Percentiles rank a stretch among this genome's conserved stretches.
Evolutionary conservation across 2,888 invertebrate species (phyloP).

Genomic region (Villa cingulata): DNA sequence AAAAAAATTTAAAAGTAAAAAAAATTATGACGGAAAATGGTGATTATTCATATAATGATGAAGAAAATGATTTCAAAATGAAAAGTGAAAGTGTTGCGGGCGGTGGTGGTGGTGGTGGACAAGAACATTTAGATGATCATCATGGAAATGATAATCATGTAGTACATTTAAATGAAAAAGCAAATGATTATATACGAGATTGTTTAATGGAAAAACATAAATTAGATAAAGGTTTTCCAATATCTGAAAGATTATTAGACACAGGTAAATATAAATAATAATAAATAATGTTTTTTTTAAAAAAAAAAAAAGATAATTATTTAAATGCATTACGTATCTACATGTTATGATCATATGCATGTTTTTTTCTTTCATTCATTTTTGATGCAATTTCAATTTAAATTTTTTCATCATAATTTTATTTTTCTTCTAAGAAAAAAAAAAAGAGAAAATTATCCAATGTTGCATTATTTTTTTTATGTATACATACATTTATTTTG

Average conservation of each 20-base stretch:
- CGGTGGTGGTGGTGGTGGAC: too few relatives aligned
- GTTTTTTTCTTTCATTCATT: too few relatives aligned
- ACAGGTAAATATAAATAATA: slow-evolving; percentile 42
- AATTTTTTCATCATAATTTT: too few relatives aligned
- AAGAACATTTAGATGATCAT: background rate
- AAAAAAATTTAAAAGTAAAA: background rate
- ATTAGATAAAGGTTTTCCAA: slow-evolving; percentile 54
- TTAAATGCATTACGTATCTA: too few relatives aligned
- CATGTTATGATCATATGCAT: too few relatives aligned
- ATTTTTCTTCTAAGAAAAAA: too few relatives aligned
- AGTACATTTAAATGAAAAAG: slow-evolving; percentile 50
- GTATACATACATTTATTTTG: too few relatives aligned
- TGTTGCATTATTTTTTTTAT: too few relatives aligned
- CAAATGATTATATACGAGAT: slow-evolving; percentile 64
- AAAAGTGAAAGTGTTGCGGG: slow-evolving; percentile 6
- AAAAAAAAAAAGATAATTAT: too few relatives aligned
- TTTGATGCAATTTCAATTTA: too few relatives aligned
- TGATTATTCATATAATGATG: slow-evolving; percentile 32
- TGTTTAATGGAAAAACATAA: slow-evolving; percentile 56
- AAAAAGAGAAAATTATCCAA: too few relatives aligned
- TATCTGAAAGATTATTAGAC: slow-evolving; percentile 55
- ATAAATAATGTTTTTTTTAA: too few relatives aligned
- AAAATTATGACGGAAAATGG: slow-evolving; percentile 24
- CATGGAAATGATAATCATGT: slow-evolving; percentile 27
- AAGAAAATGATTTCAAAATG: slow-evolving; percentile 30